Conservation (phyloP, 2,888 invertebrate species). For the Julus scandinavius region DNA sequence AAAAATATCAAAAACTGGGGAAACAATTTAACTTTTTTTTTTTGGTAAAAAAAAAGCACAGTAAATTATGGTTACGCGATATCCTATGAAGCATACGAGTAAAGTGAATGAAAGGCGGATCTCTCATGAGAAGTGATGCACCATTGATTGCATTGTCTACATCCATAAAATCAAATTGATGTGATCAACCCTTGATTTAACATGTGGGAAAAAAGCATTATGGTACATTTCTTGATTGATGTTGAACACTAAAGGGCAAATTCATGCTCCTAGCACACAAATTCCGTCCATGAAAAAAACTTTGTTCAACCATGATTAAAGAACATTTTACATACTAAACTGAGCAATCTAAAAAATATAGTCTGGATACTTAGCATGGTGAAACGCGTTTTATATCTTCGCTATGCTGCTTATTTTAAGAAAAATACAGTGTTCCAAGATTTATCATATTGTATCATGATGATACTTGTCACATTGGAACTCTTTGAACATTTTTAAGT, state of each 20-base stretch:
- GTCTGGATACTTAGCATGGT: neutral
- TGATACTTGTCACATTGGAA: neutral
- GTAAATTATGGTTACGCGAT: slow-evolving; percentile 1
- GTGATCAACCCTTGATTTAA: slow-evolving; percentile 47
- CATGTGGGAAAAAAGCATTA: slow-evolving; percentile 43
- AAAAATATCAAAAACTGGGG: neutral
- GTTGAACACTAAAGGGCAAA: slow-evolving; percentile 33
- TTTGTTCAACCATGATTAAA: neutral
- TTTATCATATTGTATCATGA: no score
- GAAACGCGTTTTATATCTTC: no score
- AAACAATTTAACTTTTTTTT: slow-evolving; percentile 7
- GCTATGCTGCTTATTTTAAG: no score
- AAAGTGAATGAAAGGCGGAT: slow-evolving; percentile 43
- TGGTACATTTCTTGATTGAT: slow-evolving; percentile 9
- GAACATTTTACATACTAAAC: neutral
- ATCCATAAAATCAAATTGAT: slow-evolving; percentile 46
- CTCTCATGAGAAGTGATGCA: slow-evolving; percentile 44
- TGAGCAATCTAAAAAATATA: neutral
- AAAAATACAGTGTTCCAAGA: no score
- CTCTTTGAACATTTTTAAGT: neutral
- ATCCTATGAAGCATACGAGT: slow-evolving; percentile 4
- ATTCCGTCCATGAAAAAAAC: neutral
- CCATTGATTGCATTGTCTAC: slow-evolving; percentile 50
- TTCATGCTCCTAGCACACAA: slow-evolving; percentile 6
- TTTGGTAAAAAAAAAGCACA: neutral